Percentiles rank a stretch among this genome's conserved stretches.
These are phyloP conservation scores for Tachypleus tridentatus DNA, from an alignment of 1,140 invertebrate genomes.

Conservation along the genomic window DNA sequence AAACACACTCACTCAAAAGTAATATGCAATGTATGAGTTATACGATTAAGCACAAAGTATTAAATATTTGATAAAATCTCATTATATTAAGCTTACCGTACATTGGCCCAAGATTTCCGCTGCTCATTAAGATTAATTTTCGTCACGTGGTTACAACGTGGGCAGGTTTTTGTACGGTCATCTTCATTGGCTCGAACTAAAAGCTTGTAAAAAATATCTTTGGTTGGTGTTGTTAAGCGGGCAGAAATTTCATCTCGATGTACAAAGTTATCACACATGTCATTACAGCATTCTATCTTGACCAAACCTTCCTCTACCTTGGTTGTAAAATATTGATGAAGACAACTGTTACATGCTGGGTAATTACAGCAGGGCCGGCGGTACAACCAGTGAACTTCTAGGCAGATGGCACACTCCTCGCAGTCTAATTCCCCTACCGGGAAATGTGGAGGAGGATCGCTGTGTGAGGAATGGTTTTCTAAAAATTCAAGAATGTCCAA, in stretches of 20 bases:
- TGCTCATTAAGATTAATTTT: neutral
- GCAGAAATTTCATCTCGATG: conserved; percentile 33
- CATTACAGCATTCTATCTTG: conserved; percentile 32
- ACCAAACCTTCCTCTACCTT: conserved; percentile 30
- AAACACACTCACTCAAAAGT: too few species aligned
- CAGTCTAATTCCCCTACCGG: conserved; percentile 17
- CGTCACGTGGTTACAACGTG: conserved; percentile 31
- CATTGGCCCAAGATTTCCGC: neutral
- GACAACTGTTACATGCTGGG: conserved; percentile 31
- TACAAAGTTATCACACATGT: conserved; percentile 28
- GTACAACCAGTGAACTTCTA: conserved; percentile 17
- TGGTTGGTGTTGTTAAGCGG: conserved; percentile 25
- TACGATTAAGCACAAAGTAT: neutral
- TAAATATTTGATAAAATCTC: neutral
- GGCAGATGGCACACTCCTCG: conserved; percentile 25
- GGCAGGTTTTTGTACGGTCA: conserved; percentile 35
- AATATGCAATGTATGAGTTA: neutral
- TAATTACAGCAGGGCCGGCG: conserved; percentile 31
- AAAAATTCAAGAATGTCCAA: conserved; percentile 8
- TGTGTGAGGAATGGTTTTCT: neutral
- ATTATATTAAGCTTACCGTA: neutral
- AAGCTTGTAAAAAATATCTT: conserved; percentile 32
- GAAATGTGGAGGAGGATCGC: conserved; percentile 15
- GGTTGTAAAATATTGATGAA: conserved; percentile 28
- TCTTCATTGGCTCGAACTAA: conserved; percentile 34